Evolutionary conservation across 1,140 invertebrate genomes (phyloP).

Genomic region (Acromyrmex heyeri): DNA sequence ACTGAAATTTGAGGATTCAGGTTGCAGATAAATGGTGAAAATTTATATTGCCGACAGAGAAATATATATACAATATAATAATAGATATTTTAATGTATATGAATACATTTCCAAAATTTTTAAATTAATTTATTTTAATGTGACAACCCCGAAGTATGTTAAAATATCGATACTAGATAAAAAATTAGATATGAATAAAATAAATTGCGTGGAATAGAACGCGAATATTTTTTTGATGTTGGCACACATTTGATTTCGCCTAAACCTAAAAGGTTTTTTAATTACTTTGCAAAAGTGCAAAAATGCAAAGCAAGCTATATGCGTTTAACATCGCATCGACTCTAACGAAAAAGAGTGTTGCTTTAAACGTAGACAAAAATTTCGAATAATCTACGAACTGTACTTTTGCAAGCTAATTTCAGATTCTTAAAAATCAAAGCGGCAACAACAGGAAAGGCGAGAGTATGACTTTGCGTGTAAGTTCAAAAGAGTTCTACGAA

Average conservation of each 20-base stretch:
- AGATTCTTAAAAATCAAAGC: neutral
- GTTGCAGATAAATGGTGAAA: too few species aligned
- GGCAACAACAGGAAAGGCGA: neutral
- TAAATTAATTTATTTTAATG: neutral
- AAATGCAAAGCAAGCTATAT: neutral
- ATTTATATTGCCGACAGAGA: too few species aligned
- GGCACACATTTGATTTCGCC: neutral
- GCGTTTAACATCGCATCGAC: neutral
- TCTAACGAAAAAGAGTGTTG: neutral
- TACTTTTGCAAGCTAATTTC: neutral
- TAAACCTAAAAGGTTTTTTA: conserved; percentile 1
- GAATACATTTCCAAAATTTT: neutral
- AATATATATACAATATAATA: neutral
- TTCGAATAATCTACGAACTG: neutral
- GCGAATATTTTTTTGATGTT: conserved; percentile 7
- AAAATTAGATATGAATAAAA: conserved; percentile 8
- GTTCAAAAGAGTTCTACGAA: conserved; percentile 12
- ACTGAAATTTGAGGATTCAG: too few species aligned
- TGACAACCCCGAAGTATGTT: too few species aligned
- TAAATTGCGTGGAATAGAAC: neutral
- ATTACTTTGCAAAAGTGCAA: neutral
- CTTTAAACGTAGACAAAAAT: neutral
- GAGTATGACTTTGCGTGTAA: neutral
- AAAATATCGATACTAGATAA: neutral
- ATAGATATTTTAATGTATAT: neutral